Evolutionary conservation across 2,797 vertebrate genomes (phyloP), one percentile per base, ranked within the genome.

Genomic region (Typhlichthys subterraneus): DNA sequence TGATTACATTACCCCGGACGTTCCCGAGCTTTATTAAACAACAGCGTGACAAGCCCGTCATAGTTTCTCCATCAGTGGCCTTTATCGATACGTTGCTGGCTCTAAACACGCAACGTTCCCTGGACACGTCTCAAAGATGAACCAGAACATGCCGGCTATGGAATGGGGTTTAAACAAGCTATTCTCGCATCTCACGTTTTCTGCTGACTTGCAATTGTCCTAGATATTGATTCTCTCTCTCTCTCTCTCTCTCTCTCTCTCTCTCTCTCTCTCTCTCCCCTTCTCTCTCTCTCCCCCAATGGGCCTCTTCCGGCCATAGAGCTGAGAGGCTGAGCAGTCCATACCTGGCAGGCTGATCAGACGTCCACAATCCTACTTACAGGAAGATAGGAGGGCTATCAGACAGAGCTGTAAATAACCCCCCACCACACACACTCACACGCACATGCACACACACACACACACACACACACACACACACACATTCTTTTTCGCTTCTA

Each of bases 171-270:
- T 82, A 76, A 86, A 81, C 72, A 85, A 85, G 73, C 72, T 54
- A 67, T 81, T 23, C 19, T 23, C 85, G 78, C 70, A 76, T 72
- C 73, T 56, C 12, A 6, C 57, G 53, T 57, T 73, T 91, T 85
- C 65, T 86, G 87, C 88, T 89, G 85, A 89, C 84, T 87, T 75
- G 76, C 79, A 78, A 71, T 82, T 78, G 52, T 66, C 62, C 53
- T 47, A 63, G 63, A 77, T 61, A 85, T 84, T 73, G 72, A 83
- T 88, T 81, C 75, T 76, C 50, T 58, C 29, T 58, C 53, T 63
- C 38, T 53, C 48, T 53, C 15, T 1, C 48, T 12, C 48, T 4
- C 47, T 13, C 6, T n/a, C 15, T 54, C 13, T 3, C 57, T 58
- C 76, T 53, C 62, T 66, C 8, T 2, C 55, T 70, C 75, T 67